A percentile compares a stretch with the other conserved stretches of the same genome.
Evolutionary conservation across 1,140 invertebrate species (phyloP).

Genomic region (Bombus confusus): DNA sequence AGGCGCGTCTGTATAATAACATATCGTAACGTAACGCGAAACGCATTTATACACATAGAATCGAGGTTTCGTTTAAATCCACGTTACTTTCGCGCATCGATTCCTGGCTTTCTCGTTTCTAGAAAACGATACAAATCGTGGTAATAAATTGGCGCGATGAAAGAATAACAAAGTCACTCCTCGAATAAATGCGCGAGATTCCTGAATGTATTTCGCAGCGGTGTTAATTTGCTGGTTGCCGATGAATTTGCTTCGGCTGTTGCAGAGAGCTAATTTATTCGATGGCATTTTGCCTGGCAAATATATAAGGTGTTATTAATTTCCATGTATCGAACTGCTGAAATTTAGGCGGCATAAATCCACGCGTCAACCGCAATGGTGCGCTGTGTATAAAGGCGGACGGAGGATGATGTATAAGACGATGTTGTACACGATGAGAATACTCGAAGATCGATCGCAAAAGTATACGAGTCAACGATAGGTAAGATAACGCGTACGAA

Average conservation of each 20-base stretch:
- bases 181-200: not conserved
- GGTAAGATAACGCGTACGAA: not conserved
- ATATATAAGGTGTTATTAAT: constrained; percentile 1
- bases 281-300: not conserved
- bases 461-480: not conserved
- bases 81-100: rapidly evolving
- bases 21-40: too few species aligned
- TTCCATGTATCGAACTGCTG: not conserved
- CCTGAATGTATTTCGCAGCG: not conserved
- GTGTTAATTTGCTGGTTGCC: not conserved
- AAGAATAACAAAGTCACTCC: too few species aligned
- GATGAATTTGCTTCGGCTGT: not conserved
- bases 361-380: not conserved
- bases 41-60: too few species aligned
- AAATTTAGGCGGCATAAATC: not conserved
- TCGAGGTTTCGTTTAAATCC: too few species aligned
- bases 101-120: too few species aligned
- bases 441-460: not conserved
- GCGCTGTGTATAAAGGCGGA: not conserved
- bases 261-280: not conserved
- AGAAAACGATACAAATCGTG: too few species aligned
- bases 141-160: too few species aligned
- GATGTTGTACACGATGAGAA: not conserved
- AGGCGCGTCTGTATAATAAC: rapidly evolving
- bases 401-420: not conserved